A percentile compares a stretch with the other conserved stretches of the same genome.
Evolutionary conservation across 2,888 invertebrate genomes (phyloP).

Genomic region (Idaea aversata): DNA sequence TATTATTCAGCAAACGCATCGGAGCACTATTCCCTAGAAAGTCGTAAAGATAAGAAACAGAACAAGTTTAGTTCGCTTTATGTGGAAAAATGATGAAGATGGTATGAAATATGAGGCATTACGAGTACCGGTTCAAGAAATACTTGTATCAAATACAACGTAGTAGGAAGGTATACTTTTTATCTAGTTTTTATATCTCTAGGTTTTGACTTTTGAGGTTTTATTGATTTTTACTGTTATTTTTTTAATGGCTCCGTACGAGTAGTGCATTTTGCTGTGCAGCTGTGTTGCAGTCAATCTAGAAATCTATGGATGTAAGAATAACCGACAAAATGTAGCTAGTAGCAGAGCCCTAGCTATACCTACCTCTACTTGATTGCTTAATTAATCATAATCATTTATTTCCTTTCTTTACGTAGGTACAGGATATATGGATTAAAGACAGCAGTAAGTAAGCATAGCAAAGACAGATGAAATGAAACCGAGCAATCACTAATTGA

Average conservation of each 20-base stretch:
- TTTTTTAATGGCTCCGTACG: too few relatives aligned
- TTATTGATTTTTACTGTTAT: neutral
- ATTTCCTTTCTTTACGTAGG: neutral
- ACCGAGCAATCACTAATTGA: neutral
- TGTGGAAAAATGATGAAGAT: slow-evolving; percentile 15
- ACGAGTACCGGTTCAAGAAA: slow-evolving; percentile 18
- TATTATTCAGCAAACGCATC: slow-evolving; percentile 5
- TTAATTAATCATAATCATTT: neutral
- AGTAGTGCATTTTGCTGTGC: too few relatives aligned
- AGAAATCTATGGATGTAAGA: too few relatives aligned
- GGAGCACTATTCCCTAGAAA: slow-evolving; percentile 9
- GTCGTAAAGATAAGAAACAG: slow-evolving; percentile 26
- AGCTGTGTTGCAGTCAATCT: too few relatives aligned
- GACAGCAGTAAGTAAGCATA: neutral
- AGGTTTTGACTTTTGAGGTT: neutral
- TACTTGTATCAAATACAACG: neutral
- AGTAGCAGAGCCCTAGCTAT: neutral
- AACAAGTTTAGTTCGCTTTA: slow-evolving; percentile 21
- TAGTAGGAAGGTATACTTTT: slow-evolving; percentile 4
- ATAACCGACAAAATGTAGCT: neutral
- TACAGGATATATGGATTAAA: slow-evolving; percentile 1
- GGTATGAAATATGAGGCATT: slow-evolving; percentile 21
- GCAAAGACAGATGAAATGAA: neutral
- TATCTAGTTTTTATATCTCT: slow-evolving; percentile 19
- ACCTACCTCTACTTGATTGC: neutral